Evolutionary conservation across 2,888 invertebrate genomes (phyloP).

Genomic region (Zele albiditarsus): DNA sequence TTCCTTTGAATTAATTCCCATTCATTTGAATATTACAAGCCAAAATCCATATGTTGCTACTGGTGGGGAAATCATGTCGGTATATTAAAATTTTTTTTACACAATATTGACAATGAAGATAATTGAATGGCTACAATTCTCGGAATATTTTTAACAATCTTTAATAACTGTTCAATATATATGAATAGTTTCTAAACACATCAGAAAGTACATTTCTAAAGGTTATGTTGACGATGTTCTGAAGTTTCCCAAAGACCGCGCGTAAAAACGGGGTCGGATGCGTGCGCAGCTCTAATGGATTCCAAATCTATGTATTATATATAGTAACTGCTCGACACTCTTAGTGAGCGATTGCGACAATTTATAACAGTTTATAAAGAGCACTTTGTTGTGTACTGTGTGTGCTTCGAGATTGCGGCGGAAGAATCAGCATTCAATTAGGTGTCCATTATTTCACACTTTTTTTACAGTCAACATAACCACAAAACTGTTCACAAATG

Average conservation of each 20-base stretch:
- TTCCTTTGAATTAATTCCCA: no score
- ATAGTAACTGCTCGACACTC: no score
- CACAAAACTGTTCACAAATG: neutral
- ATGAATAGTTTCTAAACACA: no score
- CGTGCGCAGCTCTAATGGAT: constrained; percentile 49
- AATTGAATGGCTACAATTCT: neutral
- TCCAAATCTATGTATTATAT: constrained; percentile 25
- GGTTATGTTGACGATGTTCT: neutral
- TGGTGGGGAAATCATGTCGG: no score
- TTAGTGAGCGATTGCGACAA: neutral
- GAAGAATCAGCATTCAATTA: no score
- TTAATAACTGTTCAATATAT: neutral
- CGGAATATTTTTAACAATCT: neutral
- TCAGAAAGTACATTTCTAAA: neutral
- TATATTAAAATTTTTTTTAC: no score
- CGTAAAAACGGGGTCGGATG: constrained; percentile 35
- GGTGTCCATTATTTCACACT: neutral
- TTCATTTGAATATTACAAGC: no score
- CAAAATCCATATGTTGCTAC: no score
- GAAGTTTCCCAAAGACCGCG: neutral
- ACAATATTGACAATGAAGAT: no score
- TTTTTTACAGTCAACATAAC: neutral
- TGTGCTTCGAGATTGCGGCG: neutral
- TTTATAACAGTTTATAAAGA: neutral
- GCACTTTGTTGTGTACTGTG: neutral